These are phyloP conservation scores for Rhodinocichla rosea DNA, from an alignment of 2,113 vertebrate species.

Conservation along the genomic window DNA sequence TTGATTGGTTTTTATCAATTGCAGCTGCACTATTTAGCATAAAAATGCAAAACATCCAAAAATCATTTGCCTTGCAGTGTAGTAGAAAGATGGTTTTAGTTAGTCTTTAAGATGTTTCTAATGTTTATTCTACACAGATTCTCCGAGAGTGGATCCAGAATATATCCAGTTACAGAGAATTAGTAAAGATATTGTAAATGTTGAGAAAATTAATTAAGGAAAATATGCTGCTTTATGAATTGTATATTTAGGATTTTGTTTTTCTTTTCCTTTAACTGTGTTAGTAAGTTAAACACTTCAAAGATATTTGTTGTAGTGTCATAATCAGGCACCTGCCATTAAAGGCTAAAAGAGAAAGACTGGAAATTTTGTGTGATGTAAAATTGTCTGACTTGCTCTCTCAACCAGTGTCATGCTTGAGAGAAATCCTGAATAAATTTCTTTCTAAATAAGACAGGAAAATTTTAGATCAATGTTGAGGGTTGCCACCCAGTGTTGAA, in stretches of 20 bases:
- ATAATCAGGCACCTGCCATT: conserved; percentile 55
- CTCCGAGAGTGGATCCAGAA: conserved; percentile 76
- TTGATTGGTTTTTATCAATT: conserved; percentile 83
- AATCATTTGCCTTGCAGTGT: conserved; percentile 82
- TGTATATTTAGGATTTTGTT: conserved; percentile 66
- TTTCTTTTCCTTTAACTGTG: conserved; percentile 69
- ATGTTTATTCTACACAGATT: conserved; percentile 79
- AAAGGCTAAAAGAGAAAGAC: conserved; percentile 57
- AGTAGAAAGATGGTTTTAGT: conserved; percentile 79
- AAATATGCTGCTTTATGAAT: conserved; percentile 77
- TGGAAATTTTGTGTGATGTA: conserved; percentile 35
- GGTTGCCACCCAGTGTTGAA: neutral
- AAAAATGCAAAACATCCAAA: conserved; percentile 83
- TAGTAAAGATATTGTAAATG: conserved; percentile 80
- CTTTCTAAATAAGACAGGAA: conserved; percentile 38
- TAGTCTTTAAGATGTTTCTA: conserved; percentile 80
- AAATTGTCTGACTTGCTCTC: conserved; percentile 22
- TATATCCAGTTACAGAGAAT: conserved; percentile 79
- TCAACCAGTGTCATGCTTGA: conserved; percentile 40
- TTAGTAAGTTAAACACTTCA: conserved; percentile 72
- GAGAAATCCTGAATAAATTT: conserved; percentile 48
- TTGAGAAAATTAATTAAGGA: conserved; percentile 81
- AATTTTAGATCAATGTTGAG: neutral
- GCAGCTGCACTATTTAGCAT: conserved; percentile 79
- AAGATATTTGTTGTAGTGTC: conserved; percentile 64